A percentile compares a stretch with the other conserved stretches of the same genome.
Evolutionary conservation across 2,797 vertebrate genomes (phyloP).

Genomic region (Chiloscyllium punctatum): DNA sequence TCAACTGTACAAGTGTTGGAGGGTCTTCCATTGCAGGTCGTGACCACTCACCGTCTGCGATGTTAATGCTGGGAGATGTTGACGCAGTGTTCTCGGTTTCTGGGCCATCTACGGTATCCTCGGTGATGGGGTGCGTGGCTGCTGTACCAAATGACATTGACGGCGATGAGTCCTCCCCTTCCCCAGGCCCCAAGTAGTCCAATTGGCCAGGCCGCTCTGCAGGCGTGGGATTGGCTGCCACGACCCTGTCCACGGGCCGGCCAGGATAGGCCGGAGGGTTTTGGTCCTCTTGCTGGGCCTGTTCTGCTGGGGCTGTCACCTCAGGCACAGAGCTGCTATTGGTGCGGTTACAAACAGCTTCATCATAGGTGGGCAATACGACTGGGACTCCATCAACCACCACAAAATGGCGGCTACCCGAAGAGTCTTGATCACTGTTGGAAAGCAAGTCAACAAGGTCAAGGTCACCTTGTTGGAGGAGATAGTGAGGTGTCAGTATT

Average conservation of each 20-base stretch:
- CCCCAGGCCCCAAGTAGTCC: not conserved
- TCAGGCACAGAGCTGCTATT: slow-evolving; percentile 54
- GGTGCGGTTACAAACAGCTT: slow-evolving; percentile 62
- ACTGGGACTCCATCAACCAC: slow-evolving; percentile 76
- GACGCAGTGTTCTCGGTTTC: slow-evolving; percentile 55
- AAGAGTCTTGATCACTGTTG: slow-evolving; percentile 62
- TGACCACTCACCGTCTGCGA: slow-evolving; percentile 67
- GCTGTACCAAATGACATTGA: not conserved
- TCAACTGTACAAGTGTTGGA: not conserved
- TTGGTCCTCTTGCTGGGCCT: slow-evolving; percentile 60
- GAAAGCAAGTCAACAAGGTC: slow-evolving; percentile 5
- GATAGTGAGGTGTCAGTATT: not conserved
- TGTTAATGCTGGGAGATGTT: slow-evolving; percentile 65
- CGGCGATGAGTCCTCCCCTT: not conserved
- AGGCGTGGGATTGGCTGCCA: not conserved
- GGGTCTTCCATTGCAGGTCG: not conserved
- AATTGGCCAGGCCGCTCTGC: not conserved
- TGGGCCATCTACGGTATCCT: slow-evolving; percentile 48
- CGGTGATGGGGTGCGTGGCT: slow-evolving; percentile 43
- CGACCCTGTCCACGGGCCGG: not conserved
- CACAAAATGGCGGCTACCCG: slow-evolving; percentile 65
- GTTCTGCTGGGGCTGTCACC: slow-evolving; percentile 52
- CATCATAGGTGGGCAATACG: slow-evolving; percentile 74
- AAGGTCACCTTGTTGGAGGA: not conserved
- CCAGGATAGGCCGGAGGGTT: slow-evolving; percentile 74